Base-by-base conservation (phyloP, 2,113 vertebrate genomes). In the Myxocyprinus asiaticus region DNA sequence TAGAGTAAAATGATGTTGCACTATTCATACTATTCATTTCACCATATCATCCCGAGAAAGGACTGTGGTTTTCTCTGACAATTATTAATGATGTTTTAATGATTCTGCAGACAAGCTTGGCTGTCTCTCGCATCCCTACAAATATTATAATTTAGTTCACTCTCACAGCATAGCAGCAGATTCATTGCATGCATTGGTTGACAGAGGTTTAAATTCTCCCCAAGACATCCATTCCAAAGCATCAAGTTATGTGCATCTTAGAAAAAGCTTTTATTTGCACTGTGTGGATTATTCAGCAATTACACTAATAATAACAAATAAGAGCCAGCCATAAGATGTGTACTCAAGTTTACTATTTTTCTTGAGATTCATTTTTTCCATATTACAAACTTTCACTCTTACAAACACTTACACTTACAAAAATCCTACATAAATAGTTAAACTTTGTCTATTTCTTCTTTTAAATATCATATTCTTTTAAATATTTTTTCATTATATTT, bases 241-340 rank as follows among this genome's bases (percentile, higher is more conserved):
- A 11, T 7, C 9, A 6, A 12, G 56, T 61, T 14, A 58, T 56
- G 9, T 72, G 14, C 22, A 10, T 42, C 22, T 47, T 71, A 15
- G 1, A 53, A 53, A 48, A 48, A 48, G 1, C 9, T 51, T 51
- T 51, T 51, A 51, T 51, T 17, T 53, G 17, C 17, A 55, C 51
- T n/a, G 3, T 71, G 51, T 44, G 4, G 33, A 72, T 71, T 71
- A 55, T 55, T 53, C 50, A 53, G 9, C n/a, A 67, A 5, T 68
- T 33, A 71, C 22, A 55, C 7, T 43, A 70, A 70, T 11, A 43
- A 11, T 56, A 42, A 14, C 0, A 15, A 5, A 8, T 11, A 17
- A 67, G 6, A 56, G 51, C 12, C 50, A 44, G 43, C 14, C 68
- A 71, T 3, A 14, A 71, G 4, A 67, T 33, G 22, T 33, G 22